phyloP scores from a whole-genome alignment of 2,113 vertebrate genomes.

The Pedetes capensis region DNA sequence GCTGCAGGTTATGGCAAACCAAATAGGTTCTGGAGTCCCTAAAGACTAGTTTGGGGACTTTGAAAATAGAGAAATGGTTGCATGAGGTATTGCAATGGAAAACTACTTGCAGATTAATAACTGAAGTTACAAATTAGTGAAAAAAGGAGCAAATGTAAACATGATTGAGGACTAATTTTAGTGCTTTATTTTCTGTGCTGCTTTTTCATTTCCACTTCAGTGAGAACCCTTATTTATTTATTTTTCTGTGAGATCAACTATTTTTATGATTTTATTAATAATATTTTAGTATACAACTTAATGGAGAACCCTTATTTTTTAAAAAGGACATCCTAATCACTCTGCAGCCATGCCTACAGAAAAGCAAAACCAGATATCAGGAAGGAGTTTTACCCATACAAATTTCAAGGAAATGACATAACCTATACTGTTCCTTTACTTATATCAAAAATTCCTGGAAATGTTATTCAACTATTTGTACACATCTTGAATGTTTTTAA shows the following conservation, averaged over 20 bases:
- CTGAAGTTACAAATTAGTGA: not conserved
- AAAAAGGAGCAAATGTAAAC: not conserved
- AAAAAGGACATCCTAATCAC: not conserved
- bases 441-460: constrained; percentile 48
- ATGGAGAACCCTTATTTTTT: constrained; percentile 24
- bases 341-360: not conserved
- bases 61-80: not conserved
- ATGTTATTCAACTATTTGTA: not conserved
- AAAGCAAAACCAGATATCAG: not conserved
- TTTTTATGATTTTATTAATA: too few relatives aligned
- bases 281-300: too few relatives aligned
- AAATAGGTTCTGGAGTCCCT: not conserved
- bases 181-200: not conserved
- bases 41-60: not conserved
- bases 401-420: not conserved
- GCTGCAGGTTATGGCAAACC: not conserved
- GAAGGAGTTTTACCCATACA: constrained; percentile 2
- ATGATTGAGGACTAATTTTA: not conserved
- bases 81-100: not conserved
- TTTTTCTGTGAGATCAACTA: too few relatives aligned
- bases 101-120: not conserved
- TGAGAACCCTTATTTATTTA: constrained; percentile 4
- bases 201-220: not conserved
- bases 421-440: not conserved
- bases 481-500: not conserved